These are phyloP conservation scores for Ophonus ardosiacus DNA, from an alignment of 2,888 invertebrate genomes.

Conservation along the genomic window DNA sequence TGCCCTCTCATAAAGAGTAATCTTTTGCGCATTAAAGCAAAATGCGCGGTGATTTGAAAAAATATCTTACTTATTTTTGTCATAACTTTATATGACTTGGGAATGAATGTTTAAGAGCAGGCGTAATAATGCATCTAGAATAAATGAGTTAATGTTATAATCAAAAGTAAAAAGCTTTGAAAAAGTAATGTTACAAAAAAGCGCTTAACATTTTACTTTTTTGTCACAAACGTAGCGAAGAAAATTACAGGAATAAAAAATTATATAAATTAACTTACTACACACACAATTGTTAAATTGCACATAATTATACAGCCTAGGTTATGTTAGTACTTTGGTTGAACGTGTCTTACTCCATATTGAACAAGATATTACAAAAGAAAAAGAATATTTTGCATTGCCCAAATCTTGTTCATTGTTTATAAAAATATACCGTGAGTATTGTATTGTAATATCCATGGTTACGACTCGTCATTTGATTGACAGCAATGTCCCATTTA, in stretches of 20 bases:
- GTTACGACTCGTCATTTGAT: no score
- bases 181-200: slow-evolving; percentile 29
- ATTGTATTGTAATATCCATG: no score
- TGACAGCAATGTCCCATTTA: no score
- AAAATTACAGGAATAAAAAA: slow-evolving; percentile 49
- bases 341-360: no score
- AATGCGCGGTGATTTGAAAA: slow-evolving; percentile 10
- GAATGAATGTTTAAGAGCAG: slow-evolving; percentile 5
- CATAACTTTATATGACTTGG: not conserved
- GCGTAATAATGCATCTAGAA: slow-evolving; percentile 17
- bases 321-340: not conserved
- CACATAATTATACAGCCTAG: slow-evolving; percentile 38
- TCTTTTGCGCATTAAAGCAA: not conserved
- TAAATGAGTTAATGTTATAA: slow-evolving; percentile 17
- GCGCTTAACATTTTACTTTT: slow-evolving; percentile 28
- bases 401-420: no score
- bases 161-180: slow-evolving; percentile 8
- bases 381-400: no score
- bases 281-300: slow-evolving; percentile 57
- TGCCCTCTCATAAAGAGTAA: not conserved
- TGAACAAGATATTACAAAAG: no score
- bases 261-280: slow-evolving; percentile 44
- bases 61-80: not conserved
- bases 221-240: slow-evolving; percentile 43
- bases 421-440: no score